A percentile compares a stretch with the other conserved stretches of the same genome.
Evolutionary conservation across 2,888 invertebrate species (phyloP).

Genomic region (Invenusta paracnida): DNA sequence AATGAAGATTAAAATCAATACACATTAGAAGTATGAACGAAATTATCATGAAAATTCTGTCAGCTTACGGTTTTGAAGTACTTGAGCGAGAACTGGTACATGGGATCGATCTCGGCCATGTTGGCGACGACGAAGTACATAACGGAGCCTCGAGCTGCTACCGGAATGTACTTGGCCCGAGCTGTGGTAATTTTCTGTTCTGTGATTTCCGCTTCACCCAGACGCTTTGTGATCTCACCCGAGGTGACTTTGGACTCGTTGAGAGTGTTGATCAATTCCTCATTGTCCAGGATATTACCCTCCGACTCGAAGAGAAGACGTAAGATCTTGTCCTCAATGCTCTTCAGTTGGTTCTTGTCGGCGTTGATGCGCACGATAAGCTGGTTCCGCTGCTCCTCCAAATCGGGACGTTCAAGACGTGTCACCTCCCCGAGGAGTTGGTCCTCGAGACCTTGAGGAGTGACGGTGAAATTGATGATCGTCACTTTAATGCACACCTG

Average conservation of each 20-base stretch:
- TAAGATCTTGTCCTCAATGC: constrained; percentile 61
- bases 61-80: constrained; percentile 61
- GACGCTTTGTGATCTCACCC: constrained; percentile 56
- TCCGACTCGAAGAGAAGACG: constrained; percentile 61
- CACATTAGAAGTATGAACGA: neutral
- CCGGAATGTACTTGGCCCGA: constrained; percentile 60
- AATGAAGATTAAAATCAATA: neutral
- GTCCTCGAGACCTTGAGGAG: constrained; percentile 81
- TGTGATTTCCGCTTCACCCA: constrained; percentile 60
- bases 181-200: constrained; percentile 59
- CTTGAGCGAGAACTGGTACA: constrained; percentile 62
- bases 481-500: constrained; percentile 69
- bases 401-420: constrained; percentile 60
- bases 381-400: constrained; percentile 61
- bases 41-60: neutral
- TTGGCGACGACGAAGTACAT: constrained; percentile 62
- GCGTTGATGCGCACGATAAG: constrained; percentile 60
- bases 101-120: constrained; percentile 60
- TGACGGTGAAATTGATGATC: constrained; percentile 87
- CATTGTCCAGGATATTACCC: constrained; percentile 61
- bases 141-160: constrained; percentile 60
- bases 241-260: constrained; percentile 62
- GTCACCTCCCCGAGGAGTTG: constrained; percentile 77
- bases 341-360: constrained; percentile 61
- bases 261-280: constrained; percentile 60